These are phyloP conservation scores for Catonia carolina DNA, from an alignment of 2,888 invertebrate species.

Conservation along the genomic window DNA sequence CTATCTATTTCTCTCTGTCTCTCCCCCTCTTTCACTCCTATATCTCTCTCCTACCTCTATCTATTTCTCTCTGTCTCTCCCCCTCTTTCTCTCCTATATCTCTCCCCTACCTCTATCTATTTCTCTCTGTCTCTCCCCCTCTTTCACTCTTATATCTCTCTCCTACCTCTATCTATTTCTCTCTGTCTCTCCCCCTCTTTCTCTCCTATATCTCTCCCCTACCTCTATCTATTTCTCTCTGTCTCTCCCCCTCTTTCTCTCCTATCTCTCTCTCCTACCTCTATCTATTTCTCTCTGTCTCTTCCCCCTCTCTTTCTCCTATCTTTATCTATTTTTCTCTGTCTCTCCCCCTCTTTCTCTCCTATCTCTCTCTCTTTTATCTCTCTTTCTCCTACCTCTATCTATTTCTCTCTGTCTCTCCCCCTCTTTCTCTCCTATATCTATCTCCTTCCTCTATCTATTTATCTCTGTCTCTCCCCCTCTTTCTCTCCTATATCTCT, in stretches of 20 bases:
- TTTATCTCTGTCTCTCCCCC: neutral
- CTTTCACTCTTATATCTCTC: neutral
- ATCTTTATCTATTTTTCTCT: neutral
- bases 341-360: neutral
- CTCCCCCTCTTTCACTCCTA: no score
- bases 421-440: neutral
- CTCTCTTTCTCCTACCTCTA: no score
- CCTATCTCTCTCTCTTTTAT: no score
- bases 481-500: neutral
- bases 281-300: neutral
- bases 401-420: no score
- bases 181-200: neutral
- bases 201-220: neutral
- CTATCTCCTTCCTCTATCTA: neutral
- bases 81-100: no score
- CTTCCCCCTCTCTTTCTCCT: neutral
- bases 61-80: no score
- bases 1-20: no score
- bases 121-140: neutral
- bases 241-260: neutral
- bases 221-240: neutral
- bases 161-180: neutral
- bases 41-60: no score
- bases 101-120: no score
- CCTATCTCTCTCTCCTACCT: neutral